Conservation (phyloP, 2,113 vertebrate genomes). For the Cygnus atratus region DNA sequence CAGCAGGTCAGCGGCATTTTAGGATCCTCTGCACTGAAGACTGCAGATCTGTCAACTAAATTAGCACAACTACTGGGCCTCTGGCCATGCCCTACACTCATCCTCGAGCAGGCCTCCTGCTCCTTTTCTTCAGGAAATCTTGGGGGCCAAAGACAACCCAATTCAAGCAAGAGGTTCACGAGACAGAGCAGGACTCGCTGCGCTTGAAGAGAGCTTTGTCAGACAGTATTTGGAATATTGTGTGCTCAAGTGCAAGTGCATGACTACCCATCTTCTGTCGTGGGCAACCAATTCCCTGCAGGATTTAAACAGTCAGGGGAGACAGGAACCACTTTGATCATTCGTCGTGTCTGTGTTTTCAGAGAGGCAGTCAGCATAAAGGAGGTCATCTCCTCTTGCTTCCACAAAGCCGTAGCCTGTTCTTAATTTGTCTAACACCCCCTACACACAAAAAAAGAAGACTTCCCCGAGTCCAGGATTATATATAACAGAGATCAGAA, state of each 20-base stretch:
- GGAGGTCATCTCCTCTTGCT: conserved; percentile 15
- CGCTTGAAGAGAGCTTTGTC: not conserved
- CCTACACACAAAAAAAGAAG: not conserved
- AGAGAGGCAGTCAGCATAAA: not conserved
- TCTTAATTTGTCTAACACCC: conserved; percentile 28
- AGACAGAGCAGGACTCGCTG: not conserved
- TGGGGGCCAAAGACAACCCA: not conserved
- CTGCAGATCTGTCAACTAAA: not conserved
- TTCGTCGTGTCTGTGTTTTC: not conserved
- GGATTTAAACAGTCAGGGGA: not conserved
- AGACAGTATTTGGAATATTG: not conserved
- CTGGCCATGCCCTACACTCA: not conserved
- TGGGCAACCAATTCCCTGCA: not conserved
- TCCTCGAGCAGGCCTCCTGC: not conserved
- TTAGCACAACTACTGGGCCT: not conserved
- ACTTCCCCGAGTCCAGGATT: not conserved
- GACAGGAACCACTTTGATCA: not conserved
- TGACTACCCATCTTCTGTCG: not conserved
- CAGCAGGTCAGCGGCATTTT: not conserved
- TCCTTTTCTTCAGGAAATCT: not conserved
- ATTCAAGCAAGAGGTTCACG: not conserved
- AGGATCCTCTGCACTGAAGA: not conserved
- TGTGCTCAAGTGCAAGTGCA: not conserved
- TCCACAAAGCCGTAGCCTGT: conserved; percentile 2
- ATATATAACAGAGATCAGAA: conserved; percentile 43